Evolutionary conservation across 2,113 vertebrate genomes (phyloP).

Genomic region (Amazona vittata): DNA sequence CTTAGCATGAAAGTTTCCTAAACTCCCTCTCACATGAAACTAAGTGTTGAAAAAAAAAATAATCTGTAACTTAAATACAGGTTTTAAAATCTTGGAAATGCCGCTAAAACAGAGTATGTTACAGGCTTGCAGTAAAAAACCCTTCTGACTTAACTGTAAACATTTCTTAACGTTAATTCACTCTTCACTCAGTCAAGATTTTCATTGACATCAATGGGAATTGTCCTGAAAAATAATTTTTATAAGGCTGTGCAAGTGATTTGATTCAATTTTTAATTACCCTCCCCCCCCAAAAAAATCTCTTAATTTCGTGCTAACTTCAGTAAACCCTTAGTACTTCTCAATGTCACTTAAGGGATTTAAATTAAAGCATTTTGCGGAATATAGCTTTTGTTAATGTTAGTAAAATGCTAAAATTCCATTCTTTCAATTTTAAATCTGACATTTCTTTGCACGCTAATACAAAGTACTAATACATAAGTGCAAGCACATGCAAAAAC

Average conservation of each 20-base stretch:
- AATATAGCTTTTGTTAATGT: background rate
- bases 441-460: background rate
- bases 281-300: rapidly evolving
- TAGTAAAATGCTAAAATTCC: background rate
- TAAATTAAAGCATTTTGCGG: background rate
- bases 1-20: background rate
- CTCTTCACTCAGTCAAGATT: background rate
- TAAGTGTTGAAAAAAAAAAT: background rate
- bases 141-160: background rate
- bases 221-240: background rate
- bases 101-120: background rate
- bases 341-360: background rate
- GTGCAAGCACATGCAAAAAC: background rate
- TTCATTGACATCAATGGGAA: background rate
- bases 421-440: background rate
- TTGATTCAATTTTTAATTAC: background rate
- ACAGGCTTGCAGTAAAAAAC: background rate
- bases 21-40: background rate
- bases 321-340: background rate
- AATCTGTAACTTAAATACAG: background rate
- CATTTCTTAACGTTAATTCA: background rate
- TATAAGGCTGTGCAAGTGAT: background rate
- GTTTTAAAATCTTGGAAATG: background rate
- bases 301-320: background rate
- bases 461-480: background rate